These are phyloP conservation scores for Betta splendens DNA, from an alignment of 2,797 vertebrate genomes.

Conservation along the genomic window DNA sequence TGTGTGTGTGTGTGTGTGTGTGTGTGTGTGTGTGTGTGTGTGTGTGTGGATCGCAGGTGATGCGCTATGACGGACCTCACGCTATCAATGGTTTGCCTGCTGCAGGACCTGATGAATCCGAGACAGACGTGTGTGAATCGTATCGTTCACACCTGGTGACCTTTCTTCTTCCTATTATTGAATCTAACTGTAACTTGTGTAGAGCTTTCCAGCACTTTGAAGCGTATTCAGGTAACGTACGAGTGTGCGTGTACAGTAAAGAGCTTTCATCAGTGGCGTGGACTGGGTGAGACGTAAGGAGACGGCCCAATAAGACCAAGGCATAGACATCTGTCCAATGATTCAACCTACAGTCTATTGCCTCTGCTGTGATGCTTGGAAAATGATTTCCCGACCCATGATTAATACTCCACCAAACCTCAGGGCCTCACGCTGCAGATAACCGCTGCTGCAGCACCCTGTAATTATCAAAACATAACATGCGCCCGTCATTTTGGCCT, in stretches of 20 bases:
- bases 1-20: constrained; percentile 3
- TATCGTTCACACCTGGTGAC: not conserved
- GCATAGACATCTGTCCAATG: constrained; percentile 71
- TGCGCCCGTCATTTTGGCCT: constrained; percentile 62
- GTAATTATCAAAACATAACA: constrained; percentile 74
- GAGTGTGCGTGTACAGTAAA: no score
- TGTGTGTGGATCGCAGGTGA: not conserved
- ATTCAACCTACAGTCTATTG: constrained; percentile 62
- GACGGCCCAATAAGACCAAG: constrained; percentile 56
- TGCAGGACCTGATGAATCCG: not conserved
- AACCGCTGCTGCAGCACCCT: constrained; percentile 58
- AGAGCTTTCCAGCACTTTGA: not conserved
- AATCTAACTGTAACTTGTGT: no score
- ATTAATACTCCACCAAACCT: constrained; percentile 66
- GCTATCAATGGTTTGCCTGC: constrained; percentile 14
- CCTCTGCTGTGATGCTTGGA: constrained; percentile 22
- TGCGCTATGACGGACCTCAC: constrained; percentile 21
- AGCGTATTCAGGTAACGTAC: not conserved
- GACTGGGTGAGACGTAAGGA: constrained; percentile 48
- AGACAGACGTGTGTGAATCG: not conserved
- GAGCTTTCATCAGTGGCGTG: constrained; percentile 53
- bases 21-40: constrained; percentile 6
- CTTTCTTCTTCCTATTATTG: not conserved
- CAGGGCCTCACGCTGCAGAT: constrained; percentile 52
- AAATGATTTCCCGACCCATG: constrained; percentile 64